Percentiles rank a stretch among this genome's conserved stretches.
Evolutionary conservation across 2,797 vertebrate species (phyloP).

Genomic region (Enteromius anoplus): DNA sequence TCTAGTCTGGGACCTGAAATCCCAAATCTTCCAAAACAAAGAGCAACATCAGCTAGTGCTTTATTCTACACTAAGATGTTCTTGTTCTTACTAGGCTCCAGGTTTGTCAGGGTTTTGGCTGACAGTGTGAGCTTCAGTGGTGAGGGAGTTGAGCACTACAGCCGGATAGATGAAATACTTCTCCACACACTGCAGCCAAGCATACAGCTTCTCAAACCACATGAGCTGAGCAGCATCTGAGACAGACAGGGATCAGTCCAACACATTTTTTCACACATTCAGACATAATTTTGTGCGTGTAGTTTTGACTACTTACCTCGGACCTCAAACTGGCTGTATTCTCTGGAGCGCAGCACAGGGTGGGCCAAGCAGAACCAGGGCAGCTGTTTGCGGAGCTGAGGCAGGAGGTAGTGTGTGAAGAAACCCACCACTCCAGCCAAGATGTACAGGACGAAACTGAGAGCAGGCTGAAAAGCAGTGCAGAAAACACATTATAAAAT

Average conservation of each 20-base stretch:
- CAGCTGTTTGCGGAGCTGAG: conserved; percentile 91
- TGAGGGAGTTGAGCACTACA: conserved; percentile 88
- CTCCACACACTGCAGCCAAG: conserved; percentile 89
- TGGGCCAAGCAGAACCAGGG: conserved; percentile 93
- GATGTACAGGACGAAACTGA: conserved; percentile 87
- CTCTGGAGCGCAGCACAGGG: conserved; percentile 86
- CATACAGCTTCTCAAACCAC: conserved; percentile 94
- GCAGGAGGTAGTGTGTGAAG: conserved; percentile 90
- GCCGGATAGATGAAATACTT: conserved; percentile 91
- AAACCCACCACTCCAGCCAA: conserved; percentile 87
- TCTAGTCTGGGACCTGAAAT: neutral
- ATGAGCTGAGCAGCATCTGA: conserved; percentile 90
- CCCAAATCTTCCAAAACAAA: neutral
- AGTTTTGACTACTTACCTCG: conserved; percentile 78
- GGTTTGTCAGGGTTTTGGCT: conserved; percentile 84
- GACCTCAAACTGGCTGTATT: conserved; percentile 94
- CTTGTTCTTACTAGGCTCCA: conserved; percentile 83
- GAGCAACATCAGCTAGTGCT: neutral
- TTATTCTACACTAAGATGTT: neutral
- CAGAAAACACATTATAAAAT: neutral
- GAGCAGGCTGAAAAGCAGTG: conserved; percentile 78
- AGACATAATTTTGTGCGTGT: neutral
- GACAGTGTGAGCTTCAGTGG: conserved; percentile 83
- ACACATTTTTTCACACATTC: neutral
- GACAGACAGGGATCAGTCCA: conserved; percentile 18